Conservation (phyloP, 2,888 invertebrate genomes). For the Coenonympha arcania region DNA sequence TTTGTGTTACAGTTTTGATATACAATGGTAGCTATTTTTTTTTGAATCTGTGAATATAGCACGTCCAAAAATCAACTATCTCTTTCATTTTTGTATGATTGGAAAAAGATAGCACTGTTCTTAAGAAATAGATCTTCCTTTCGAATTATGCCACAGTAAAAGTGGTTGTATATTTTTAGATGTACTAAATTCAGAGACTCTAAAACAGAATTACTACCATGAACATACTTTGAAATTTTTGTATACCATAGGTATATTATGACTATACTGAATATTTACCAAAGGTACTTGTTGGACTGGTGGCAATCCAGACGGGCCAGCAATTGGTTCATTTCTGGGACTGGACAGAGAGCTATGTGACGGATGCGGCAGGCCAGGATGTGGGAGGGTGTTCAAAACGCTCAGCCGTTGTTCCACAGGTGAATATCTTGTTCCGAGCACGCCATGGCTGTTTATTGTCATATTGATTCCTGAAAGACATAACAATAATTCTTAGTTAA, state of each 20-base stretch:
- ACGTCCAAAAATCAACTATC: no score
- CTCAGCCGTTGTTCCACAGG: slow-evolving; percentile 63
- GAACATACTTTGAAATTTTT: no score
- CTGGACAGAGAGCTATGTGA: slow-evolving; percentile 71
- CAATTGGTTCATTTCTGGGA: slow-evolving; percentile 80
- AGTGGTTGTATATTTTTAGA: neutral
- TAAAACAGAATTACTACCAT: no score
- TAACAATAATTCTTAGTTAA: neutral
- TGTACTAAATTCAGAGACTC: no score
- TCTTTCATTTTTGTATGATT: no score
- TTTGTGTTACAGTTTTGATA: no score
- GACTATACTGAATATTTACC: slow-evolving; percentile 67
- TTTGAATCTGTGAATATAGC: no score
- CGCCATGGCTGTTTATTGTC: slow-evolving; percentile 68
- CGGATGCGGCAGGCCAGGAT: slow-evolving; percentile 56
- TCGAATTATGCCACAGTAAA: no score
- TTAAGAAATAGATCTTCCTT: no score
- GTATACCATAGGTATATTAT: neutral
- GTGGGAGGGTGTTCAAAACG: slow-evolving; percentile 56
- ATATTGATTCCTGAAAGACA: slow-evolving; percentile 71
- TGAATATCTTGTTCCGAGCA: slow-evolving; percentile 54
- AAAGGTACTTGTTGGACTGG: slow-evolving; percentile 92
- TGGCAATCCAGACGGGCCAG: slow-evolving; percentile 88
- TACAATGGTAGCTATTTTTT: no score
- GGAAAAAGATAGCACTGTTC: no score